phyloP scores from a whole-genome alignment of 2,113 vertebrate species.

The Cochlearius cochlearius region DNA sequence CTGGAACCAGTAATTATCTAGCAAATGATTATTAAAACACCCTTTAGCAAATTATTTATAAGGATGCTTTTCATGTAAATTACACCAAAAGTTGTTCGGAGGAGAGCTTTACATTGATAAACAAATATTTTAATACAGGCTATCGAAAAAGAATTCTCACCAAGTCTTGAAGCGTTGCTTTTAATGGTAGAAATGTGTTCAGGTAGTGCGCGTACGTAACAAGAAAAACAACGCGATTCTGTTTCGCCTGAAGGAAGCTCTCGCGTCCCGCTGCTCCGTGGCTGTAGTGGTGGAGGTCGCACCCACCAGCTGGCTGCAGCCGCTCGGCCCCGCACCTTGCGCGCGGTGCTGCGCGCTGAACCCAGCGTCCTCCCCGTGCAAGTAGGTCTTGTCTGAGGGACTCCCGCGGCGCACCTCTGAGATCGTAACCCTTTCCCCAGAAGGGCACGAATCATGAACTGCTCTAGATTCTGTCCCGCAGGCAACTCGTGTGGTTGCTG shows the following conservation, averaged over 20 bases:
- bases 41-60: constrained; percentile 27
- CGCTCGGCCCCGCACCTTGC: not conserved
- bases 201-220: not conserved
- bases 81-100: not conserved
- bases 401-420: not conserved
- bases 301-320: not conserved
- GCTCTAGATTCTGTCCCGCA: not conserved
- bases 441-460: not conserved
- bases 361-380: not conserved
- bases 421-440: not conserved
- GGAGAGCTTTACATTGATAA: not conserved
- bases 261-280: accelerated
- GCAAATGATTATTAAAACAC: constrained; percentile 26
- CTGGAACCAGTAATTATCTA: constrained; percentile 37
- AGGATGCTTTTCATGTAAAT: not conserved
- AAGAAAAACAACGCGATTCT: accelerated
- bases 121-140: not conserved
- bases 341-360: accelerated
- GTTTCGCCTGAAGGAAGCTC: not conserved
- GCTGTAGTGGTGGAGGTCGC: not conserved
- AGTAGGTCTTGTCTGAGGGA: not conserved
- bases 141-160: not conserved
- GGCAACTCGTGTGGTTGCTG: not conserved
- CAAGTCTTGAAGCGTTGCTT: not conserved
- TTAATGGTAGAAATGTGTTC: not conserved